These are phyloP conservation scores for Holocentrus rufus DNA, from an alignment of 2,797 vertebrate species.

Conservation along the genomic window DNA sequence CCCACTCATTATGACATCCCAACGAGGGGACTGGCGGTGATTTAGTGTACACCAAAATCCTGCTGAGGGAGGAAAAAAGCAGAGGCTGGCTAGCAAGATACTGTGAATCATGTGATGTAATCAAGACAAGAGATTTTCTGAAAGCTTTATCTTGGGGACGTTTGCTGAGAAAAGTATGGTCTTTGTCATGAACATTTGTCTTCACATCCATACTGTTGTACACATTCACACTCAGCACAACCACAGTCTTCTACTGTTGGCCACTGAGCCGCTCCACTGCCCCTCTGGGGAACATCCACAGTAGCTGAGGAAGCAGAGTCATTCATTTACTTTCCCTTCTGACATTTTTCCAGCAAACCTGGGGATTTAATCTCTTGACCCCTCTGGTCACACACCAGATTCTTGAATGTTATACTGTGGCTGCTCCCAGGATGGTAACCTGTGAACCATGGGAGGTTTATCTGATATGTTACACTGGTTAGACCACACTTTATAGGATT, in stretches of 20 bases:
- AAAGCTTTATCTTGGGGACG: neutral
- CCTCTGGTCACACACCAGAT: neutral
- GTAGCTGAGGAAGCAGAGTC: neutral
- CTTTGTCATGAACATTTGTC: neutral
- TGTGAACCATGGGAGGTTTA: neutral
- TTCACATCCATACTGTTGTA: neutral
- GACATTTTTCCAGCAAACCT: too few relatives aligned
- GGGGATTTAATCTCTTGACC: conserved; percentile 2
- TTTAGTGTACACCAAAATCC: conserved; percentile 11
- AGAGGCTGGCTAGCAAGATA: neutral
- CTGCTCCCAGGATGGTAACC: too few relatives aligned
- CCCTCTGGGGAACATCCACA: too few relatives aligned
- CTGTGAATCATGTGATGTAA: neutral
- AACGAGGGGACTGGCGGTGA: conserved; percentile 28
- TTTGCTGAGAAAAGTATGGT: neutral
- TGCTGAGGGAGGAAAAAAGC: neutral
- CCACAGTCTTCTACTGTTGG: too few relatives aligned
- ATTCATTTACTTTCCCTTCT: too few relatives aligned
- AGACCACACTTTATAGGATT: neutral
- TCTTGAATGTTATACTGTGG: too few relatives aligned
- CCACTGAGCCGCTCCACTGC: too few relatives aligned
- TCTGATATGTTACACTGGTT: neutral
- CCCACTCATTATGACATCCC: conserved; percentile 25
- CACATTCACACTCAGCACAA: too few relatives aligned
- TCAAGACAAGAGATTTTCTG: neutral